Conservation (phyloP, 2,888 invertebrate species). For the Luperina testacea region DNA sequence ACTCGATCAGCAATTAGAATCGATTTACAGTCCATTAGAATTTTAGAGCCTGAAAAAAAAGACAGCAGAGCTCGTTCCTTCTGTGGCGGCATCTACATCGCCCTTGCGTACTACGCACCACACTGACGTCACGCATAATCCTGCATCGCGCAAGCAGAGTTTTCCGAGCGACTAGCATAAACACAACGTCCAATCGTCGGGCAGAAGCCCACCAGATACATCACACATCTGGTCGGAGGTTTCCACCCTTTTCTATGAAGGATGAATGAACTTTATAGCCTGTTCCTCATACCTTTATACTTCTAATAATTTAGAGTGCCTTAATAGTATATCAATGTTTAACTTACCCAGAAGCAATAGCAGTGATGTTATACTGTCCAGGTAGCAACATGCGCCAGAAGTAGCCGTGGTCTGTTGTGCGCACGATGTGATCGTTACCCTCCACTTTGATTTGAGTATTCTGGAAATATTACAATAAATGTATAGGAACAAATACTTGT, state of each 20-base stretch:
- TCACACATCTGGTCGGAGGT: background rate
- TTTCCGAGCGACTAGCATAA: background rate
- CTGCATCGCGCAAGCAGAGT: too few relatives aligned
- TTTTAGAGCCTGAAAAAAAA: background rate
- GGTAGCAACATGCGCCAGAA: constrained; percentile 98
- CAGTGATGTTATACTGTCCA: constrained; percentile 94
- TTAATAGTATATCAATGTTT: background rate
- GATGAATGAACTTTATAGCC: too few relatives aligned
- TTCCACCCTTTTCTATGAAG: background rate
- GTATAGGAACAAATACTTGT: background rate
- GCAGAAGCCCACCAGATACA: background rate
- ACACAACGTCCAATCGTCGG: background rate
- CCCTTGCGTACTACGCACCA: too few relatives aligned
- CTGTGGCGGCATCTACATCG: too few relatives aligned
- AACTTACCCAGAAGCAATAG: constrained; percentile 92
- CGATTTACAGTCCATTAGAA: background rate
- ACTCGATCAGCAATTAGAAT: background rate
- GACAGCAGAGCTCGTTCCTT: background rate
- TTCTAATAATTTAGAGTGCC: background rate
- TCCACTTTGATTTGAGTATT: constrained; percentile 94
- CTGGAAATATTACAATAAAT: constrained; percentile 66
- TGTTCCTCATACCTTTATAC: background rate
- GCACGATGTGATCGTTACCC: constrained; percentile 94
- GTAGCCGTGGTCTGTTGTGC: constrained; percentile 95
- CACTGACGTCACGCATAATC: too few relatives aligned